A percentile compares a stretch with the other conserved stretches of the same genome.
Evolutionary conservation across 2,113 vertebrate genomes (phyloP).

Genomic region (Lontra canadensis): DNA sequence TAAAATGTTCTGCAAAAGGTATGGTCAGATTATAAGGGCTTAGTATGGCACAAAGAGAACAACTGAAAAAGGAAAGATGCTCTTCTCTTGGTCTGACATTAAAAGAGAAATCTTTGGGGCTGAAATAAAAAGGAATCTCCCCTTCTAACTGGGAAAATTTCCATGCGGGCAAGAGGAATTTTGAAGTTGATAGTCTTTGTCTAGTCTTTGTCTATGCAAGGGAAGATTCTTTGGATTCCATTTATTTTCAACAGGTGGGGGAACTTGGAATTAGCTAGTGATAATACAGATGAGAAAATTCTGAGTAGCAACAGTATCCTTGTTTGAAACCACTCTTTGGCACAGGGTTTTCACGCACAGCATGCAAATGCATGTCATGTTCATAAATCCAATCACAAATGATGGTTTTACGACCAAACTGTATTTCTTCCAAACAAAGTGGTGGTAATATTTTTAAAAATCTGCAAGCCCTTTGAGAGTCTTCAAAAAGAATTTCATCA

Average conservation of each 20-base stretch:
- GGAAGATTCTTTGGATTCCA: not conserved
- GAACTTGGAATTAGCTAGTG: slow-evolving; percentile 22
- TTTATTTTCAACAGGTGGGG: slow-evolving; percentile 38
- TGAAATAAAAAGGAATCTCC: not conserved
- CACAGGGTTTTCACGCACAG: slow-evolving; percentile 62
- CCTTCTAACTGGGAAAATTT: not conserved
- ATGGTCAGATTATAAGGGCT: not conserved
- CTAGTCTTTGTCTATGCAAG: not conserved
- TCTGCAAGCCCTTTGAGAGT: slow-evolving; percentile 82
- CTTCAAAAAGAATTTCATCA: slow-evolving; percentile 83
- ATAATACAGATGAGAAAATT: slow-evolving; percentile 32
- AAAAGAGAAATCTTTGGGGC: not conserved
- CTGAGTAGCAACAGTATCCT: slow-evolving; percentile 52
- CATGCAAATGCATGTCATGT: slow-evolving; percentile 77
- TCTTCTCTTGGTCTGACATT: not conserved
- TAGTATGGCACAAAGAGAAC: not conserved
- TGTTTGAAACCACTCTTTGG: slow-evolving; percentile 64
- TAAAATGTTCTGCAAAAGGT: not conserved
- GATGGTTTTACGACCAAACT: slow-evolving; percentile 79
- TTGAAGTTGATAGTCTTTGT: not conserved
- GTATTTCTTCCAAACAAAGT: slow-evolving; percentile 83
- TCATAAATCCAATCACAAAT: slow-evolving; percentile 80
- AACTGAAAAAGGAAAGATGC: not conserved
- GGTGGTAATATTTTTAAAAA: slow-evolving; percentile 82
- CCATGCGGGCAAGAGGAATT: not conserved